Percentiles rank a stretch among this genome's conserved stretches.
Conservation (phyloP, 2,797 vertebrate genomes). For the Heliangelus exortis region DNA sequence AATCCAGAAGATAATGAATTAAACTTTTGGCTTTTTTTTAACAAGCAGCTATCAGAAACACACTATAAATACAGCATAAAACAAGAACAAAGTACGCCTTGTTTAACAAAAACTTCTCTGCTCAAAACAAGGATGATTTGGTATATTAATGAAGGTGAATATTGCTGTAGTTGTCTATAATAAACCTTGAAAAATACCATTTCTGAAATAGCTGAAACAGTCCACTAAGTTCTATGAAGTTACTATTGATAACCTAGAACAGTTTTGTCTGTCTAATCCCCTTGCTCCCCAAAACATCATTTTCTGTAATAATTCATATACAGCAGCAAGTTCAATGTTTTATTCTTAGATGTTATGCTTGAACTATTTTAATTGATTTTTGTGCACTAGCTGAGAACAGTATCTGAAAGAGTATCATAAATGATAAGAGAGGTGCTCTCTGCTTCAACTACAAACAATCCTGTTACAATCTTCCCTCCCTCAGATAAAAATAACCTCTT, state of each 20-base stretch:
- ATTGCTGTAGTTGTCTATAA: neutral
- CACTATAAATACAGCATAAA: neutral
- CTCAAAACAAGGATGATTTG: neutral
- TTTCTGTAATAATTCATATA: neutral
- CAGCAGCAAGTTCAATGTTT: neutral
- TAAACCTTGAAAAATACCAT: neutral
- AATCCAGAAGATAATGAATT: neutral
- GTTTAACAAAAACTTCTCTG: neutral
- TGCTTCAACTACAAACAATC: neutral
- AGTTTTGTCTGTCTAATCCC: neutral
- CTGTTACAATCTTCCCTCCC: neutral
- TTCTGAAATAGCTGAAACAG: neutral
- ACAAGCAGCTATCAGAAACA: neutral
- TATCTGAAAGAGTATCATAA: neutral
- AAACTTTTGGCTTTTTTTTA: neutral
- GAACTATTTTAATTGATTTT: neutral
- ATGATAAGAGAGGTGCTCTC: neutral
- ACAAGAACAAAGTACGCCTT: neutral
- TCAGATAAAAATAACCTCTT: neutral
- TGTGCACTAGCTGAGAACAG: neutral
- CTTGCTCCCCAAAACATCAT: neutral
- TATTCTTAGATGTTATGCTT: neutral
- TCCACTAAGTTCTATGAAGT: neutral
- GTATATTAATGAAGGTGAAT: neutral
- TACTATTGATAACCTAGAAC: neutral